Evolutionary conservation across 2,113 vertebrate species (phyloP), one percentile per base, ranked within the genome.

Genomic region (Gymnarchus niloticus): DNA sequence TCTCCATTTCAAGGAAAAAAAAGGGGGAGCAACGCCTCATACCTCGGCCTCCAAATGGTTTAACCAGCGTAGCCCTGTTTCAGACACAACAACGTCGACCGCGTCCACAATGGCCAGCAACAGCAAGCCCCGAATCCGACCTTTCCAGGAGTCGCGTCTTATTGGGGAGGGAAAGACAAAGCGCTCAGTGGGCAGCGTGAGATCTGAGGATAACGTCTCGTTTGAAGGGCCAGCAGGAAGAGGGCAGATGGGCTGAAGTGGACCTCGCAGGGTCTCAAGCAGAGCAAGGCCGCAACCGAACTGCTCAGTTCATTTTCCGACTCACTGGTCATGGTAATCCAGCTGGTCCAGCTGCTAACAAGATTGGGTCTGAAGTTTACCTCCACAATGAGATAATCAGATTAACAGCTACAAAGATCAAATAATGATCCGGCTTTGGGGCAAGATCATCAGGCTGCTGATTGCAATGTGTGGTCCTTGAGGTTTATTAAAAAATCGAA

Each of bases 311-410:
- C 96, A 99, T 98, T 99, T 99, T 99, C 98, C 98, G 97, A 95
- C 96, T 98, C 97, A 99, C 95, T 97, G 97, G 96, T 94, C 91
- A 92, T 94, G 94, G 96, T 99, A 98, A 99, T 98, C 98, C 97
- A 98, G 95, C 96, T 96, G 94, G 95, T 95, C 98, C 98, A 99
- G 98, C 98, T 99, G 98, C 98, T 99, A 99, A 99, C 98, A 99
- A 99, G 98, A 99, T 98, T 99, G 98, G 96, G 96, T 98, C 97
- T 99, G 97, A 99, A 99, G 97, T 99, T 99, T 98, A 99, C 97
- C 98, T 97, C 95, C 96, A 99, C 98, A 99, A 99, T 98, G 97
- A 97, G 96, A 97, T 99, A 99, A 99, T 99, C 98, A 99, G 98
- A 99, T 99, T 99, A 98, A 97, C 96, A 98, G 96, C 96, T 95